These are phyloP conservation scores for Pollenia angustigena DNA, from an alignment of 2,888 invertebrate species.

Conservation along the genomic window DNA sequence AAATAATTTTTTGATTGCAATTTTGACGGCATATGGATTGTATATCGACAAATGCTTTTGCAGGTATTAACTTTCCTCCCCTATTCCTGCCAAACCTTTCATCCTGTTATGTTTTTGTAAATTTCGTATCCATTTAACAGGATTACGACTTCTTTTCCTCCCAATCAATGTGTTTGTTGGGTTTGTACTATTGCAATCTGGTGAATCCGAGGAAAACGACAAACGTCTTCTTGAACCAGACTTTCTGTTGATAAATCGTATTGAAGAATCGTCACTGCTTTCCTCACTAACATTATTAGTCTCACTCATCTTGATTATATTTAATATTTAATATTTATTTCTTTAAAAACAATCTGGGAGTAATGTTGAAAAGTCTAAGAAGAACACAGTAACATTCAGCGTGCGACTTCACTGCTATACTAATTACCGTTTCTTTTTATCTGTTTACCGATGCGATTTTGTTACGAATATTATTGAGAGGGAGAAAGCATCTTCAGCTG, in stretches of 20 bases:
- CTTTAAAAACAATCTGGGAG: background rate
- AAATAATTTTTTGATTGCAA: conserved; percentile 64
- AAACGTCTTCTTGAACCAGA: background rate
- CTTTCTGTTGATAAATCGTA: background rate
- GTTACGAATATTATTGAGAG: conserved; percentile 28
- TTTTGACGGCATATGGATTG: conserved; percentile 70
- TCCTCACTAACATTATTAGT: background rate
- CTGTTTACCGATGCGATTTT: conserved; percentile 23
- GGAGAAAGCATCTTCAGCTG: conserved; percentile 13
- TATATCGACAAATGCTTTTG: conserved; percentile 71
- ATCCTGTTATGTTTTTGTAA: conserved; percentile 74
- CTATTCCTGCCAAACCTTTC: conserved; percentile 72
- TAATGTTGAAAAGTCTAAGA: background rate
- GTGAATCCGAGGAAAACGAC: conserved; percentile 61
- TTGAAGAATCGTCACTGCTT: background rate
- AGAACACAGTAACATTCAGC: conserved; percentile 10
- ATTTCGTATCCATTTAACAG: conserved; percentile 73
- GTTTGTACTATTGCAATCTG: conserved; percentile 25
- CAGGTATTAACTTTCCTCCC: conserved; percentile 28
- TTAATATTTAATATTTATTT: background rate
- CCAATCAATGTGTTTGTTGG: conserved; percentile 31
- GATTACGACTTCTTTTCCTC: conserved; percentile 53
- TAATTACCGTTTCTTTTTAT: conserved; percentile 21
- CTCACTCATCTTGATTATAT: background rate
- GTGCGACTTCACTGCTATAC: conserved; percentile 17